These are phyloP conservation scores for Theocolax elegans DNA, from an alignment of 1,140 invertebrate species.

Conservation along the genomic window DNA sequence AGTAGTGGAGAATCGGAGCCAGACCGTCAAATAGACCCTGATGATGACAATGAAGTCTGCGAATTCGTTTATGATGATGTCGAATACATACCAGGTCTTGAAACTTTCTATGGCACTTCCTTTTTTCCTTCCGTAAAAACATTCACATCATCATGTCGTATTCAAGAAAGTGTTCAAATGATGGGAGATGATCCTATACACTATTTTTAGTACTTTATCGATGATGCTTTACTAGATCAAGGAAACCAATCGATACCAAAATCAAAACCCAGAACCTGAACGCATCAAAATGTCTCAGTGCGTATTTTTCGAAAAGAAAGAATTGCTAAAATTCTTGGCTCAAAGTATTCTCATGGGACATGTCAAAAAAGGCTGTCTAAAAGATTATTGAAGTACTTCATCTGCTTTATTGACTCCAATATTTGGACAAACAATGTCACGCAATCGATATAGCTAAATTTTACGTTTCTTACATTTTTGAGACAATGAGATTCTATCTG, in stretches of 20 bases:
- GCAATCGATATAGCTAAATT: conserved; percentile 43
- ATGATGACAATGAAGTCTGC: too few species aligned
- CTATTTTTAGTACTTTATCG: conserved; percentile 15
- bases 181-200: background rate
- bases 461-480: conserved; percentile 33
- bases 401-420: conserved; percentile 45
- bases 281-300: conserved; percentile 11
- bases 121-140: too few species aligned
- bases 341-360: conserved; percentile 35
- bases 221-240: background rate
- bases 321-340: conserved; percentile 7
- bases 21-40: too few species aligned
- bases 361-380: conserved; percentile 22
- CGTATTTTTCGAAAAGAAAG: background rate
- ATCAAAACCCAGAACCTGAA: conserved; percentile 3
- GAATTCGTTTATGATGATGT: too few species aligned
- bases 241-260: conserved; percentile 28
- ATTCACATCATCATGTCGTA: too few species aligned
- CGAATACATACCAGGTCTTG: too few species aligned
- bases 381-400: conserved; percentile 51
- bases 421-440: conserved; percentile 47
- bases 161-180: background rate
- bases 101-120: too few species aligned
- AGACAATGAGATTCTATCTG: conserved; percentile 30
- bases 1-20: too few species aligned